Evolutionary conservation across 2,888 invertebrate species (phyloP), one percentile per base, ranked within the genome.

Genomic region (Lithophane socia): DNA sequence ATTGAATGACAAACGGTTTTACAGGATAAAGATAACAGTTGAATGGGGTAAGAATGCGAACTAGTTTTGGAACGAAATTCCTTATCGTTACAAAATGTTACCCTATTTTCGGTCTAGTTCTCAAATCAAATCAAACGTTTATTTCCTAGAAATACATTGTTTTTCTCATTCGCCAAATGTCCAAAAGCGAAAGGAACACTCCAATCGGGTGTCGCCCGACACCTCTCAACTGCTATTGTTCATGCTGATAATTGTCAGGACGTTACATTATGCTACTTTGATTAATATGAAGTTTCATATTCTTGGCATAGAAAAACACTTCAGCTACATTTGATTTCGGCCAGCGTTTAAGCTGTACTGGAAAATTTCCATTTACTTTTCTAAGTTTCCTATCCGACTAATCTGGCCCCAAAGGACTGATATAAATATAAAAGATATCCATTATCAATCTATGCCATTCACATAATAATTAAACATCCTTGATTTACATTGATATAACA

Each of bases 1-100:
- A 89, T 90, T 83, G 64, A 77, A 86, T 80, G 68, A 73, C 67
- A 65, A 44, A 63, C 52, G 13, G n/a, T 56, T 76, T 44, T 52
- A 13, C 9, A 75, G 52, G 56, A 49, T 49, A 16, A 49, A 37
- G 13, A n/a, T 56, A 56, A 4, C n/a, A 44, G 29, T 9, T 61
- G 47, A 3, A 9, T 61, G 13, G 3, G 5, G 16, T 37, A 52
- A 37, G 3, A 63, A 18, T 37, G 16, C 9, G n/a, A 7, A 21
- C 16, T 56, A 10, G n/a, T 56, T n/a, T 56, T 56, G 12, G 18
- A 18, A 18, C 18, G 18, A 52, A 52, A 8, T 52, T 49, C 18
- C 49, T 16, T 52, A 8, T 18, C 8, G 1, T 29, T 29, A 18
- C 7, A 52, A 7, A 52, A 18, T 52, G 1, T 52, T 49, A 18